Conservation (phyloP, 2,113 vertebrate genomes). For the Limnothrissa miodon region DNA sequence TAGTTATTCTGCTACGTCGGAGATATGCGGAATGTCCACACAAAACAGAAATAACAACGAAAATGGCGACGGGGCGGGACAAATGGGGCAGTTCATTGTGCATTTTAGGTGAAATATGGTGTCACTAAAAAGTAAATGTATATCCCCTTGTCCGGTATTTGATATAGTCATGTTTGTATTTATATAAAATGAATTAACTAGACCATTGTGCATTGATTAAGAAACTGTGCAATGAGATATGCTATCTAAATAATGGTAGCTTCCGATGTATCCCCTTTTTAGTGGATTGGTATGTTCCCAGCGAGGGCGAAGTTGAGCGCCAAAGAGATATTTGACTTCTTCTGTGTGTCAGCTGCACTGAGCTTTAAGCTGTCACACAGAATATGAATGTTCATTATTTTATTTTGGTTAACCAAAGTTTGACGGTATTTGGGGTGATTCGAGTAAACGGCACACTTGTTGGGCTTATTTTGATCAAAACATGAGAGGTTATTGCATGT, state of each 20-base stretch:
- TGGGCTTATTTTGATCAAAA: background rate
- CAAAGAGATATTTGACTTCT: conserved; percentile 51
- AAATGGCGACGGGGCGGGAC: conserved; percentile 78
- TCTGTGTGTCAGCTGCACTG: background rate
- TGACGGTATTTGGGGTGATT: background rate
- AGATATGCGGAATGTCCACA: conserved; percentile 43
- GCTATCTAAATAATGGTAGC: background rate
- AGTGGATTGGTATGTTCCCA: conserved; percentile 51
- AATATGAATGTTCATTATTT: no score
- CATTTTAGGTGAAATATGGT: conserved; percentile 27
- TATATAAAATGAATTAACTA: background rate
- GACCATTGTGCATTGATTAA: background rate
- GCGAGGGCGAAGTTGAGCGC: conserved; percentile 57
- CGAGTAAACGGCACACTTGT: background rate
- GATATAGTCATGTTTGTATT: background rate
- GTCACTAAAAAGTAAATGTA: background rate
- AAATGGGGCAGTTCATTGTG: conserved; percentile 50
- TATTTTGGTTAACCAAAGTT: no score
- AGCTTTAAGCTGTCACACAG: no score
- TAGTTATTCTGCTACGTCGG: conserved; percentile 44
- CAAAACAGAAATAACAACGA: conserved; percentile 68
- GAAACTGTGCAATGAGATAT: background rate
- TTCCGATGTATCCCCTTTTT: background rate
- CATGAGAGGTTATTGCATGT: background rate
- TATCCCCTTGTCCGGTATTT: background rate